phyloP scores from a whole-genome alignment of 1,140 invertebrate genomes.

The Caenorhabditis briggsae region DNA sequence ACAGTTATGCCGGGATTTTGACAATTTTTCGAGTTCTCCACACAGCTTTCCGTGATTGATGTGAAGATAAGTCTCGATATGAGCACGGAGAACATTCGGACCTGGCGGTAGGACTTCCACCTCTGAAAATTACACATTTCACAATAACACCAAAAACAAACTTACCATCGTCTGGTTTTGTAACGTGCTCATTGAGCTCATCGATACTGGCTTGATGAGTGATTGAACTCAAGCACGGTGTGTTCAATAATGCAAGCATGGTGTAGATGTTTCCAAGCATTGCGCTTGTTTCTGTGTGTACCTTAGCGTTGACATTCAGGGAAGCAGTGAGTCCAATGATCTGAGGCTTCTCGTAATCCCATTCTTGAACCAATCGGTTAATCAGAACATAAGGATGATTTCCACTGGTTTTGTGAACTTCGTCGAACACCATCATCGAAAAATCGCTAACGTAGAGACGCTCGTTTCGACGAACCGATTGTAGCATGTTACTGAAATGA shows the following conservation, averaged over 20 bases:
- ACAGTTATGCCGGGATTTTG: not conserved
- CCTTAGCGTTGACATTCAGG: not conserved
- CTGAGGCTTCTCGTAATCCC: slow-evolving; percentile 22
- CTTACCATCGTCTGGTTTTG: slow-evolving; percentile 59
- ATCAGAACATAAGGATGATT: slow-evolving; percentile 41
- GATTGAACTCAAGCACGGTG: slow-evolving; percentile 41
- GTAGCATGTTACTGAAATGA: slow-evolving; percentile 65
- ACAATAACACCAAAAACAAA: not conserved
- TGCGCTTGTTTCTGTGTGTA: not conserved
- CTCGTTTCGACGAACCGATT: slow-evolving; percentile 51
- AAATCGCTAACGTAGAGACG: slow-evolving; percentile 64
- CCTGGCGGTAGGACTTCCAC: not conserved
- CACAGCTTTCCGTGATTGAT: not conserved
- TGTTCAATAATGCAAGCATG: slow-evolving; percentile 34
- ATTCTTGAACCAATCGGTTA: slow-evolving; percentile 40
- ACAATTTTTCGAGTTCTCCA: not conserved
- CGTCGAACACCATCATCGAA: slow-evolving; percentile 67
- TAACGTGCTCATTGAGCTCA: slow-evolving; percentile 24
- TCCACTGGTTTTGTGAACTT: slow-evolving; percentile 58
- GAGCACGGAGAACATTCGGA: not conserved
- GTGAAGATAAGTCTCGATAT: not conserved
- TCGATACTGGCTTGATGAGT: not conserved
- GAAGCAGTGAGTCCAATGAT: slow-evolving; percentile 59
- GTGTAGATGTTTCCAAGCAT: slow-evolving; percentile 33
- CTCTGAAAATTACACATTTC: not conserved